These are phyloP conservation scores for Malaclemys terrapin DNA, from an alignment of 2,113 vertebrate genomes.

Conservation along the genomic window DNA sequence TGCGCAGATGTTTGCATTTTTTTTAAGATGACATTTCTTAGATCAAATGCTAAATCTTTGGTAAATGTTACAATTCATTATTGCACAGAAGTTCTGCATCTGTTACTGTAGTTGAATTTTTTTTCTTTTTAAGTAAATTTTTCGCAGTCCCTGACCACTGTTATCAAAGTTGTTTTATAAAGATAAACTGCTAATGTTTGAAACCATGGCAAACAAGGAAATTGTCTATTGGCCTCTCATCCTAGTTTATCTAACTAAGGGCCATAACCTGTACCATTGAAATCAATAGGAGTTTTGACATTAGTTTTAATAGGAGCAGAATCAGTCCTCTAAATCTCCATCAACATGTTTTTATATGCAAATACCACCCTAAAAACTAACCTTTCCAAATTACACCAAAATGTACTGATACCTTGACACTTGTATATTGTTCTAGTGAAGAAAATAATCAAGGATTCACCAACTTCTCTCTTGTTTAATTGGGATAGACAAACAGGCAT, in stretches of 20 bases:
- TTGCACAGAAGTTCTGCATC: constrained; percentile 42
- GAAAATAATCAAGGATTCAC: background rate
- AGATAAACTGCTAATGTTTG: background rate
- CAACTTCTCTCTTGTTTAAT: background rate
- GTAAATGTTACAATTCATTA: constrained; percentile 75
- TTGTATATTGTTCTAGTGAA: background rate
- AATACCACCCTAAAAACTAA: constrained; percentile 3
- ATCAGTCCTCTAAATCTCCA: background rate
- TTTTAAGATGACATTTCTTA: constrained; percentile 75
- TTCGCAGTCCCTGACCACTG: background rate
- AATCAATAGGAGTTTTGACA: background rate
- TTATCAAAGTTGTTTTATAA: accelerated
- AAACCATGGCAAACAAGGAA: background rate
- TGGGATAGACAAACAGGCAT: background rate
- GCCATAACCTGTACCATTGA: background rate
- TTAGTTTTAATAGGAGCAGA: background rate
- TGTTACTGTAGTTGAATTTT: constrained; percentile 30
- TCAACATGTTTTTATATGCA: background rate
- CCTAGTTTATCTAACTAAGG: accelerated
- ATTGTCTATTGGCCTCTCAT: background rate
- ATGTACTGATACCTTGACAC: background rate
- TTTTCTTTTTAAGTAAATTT: background rate
- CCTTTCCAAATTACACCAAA: background rate
- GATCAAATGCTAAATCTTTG: constrained; percentile 70
- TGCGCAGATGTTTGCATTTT: constrained; percentile 71